These are phyloP conservation scores for Uloborus plumipes DNA, from an alignment of 2,888 invertebrate genomes.

Conservation along the genomic window DNA sequence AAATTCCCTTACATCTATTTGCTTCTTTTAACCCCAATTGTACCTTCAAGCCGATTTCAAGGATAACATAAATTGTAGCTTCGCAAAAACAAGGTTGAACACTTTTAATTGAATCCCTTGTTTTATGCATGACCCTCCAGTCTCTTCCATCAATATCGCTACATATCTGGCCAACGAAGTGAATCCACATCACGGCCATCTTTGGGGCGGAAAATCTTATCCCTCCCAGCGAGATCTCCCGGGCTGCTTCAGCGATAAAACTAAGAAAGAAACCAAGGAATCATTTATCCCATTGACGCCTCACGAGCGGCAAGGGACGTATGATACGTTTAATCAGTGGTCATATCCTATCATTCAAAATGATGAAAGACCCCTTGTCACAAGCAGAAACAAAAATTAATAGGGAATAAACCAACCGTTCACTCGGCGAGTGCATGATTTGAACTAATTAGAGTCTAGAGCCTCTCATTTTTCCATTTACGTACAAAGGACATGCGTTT, in stretches of 20 bases:
- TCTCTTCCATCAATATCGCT: too few species aligned
- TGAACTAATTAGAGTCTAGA: constrained; percentile 39
- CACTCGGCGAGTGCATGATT: constrained; percentile 25
- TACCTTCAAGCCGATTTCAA: too few species aligned
- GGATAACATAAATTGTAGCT: too few species aligned
- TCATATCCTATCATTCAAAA: constrained; percentile 58
- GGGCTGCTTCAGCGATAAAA: constrained; percentile 25
- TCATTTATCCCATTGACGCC: constrained; percentile 49
- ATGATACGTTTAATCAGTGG: constrained; percentile 58
- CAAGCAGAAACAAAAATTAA: constrained; percentile 52
- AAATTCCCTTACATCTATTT: too few species aligned
- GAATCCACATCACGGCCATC: constrained; percentile 26
- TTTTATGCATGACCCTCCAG: too few species aligned
- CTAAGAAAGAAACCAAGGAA: constrained; percentile 33
- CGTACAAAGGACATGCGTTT: too few species aligned
- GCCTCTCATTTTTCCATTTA: too few species aligned
- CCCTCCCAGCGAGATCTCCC: constrained; percentile 15
- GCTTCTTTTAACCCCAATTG: too few species aligned
- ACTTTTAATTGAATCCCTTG: too few species aligned
- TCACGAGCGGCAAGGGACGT: constrained; percentile 37
- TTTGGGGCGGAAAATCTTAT: constrained; percentile 23
- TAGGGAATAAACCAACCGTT: constrained; percentile 47
- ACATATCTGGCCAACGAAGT: constrained; percentile 22
- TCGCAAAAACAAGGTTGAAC: too few species aligned
- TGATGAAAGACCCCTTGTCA: constrained; percentile 52